phyloP scores from a whole-genome alignment of 64 coral and sea anemone genomes.

The Pocillopora damicornis region DNA sequence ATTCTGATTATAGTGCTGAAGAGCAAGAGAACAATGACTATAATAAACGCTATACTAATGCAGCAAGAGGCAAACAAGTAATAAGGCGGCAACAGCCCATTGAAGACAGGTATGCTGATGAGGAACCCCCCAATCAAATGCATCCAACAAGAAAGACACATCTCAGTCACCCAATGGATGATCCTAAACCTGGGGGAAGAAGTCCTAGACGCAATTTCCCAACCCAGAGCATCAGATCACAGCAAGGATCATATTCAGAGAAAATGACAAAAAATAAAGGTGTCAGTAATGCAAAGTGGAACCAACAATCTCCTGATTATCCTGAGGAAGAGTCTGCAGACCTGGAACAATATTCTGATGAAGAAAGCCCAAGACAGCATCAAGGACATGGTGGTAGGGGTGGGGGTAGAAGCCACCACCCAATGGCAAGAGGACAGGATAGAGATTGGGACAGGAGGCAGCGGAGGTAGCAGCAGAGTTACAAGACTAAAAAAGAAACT shows the following conservation, averaged over 20 bases:
- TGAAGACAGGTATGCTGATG: slow-evolving; percentile 17
- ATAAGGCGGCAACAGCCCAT: neutral
- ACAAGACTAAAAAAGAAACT: neutral
- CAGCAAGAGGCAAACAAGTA: neutral
- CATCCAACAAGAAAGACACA: slow-evolving; percentile 3
- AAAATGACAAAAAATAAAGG: slow-evolving; percentile 5
- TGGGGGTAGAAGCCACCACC: neutral
- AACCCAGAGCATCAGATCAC: neutral
- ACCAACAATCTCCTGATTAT: neutral
- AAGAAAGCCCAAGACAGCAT: neutral
- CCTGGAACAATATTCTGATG: slow-evolving; percentile 14
- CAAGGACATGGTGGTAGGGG: neutral
- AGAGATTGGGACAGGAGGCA: neutral
- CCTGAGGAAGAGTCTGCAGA: neutral
- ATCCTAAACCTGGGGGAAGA: neutral
- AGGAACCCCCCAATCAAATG: neutral
- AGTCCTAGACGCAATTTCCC: slow-evolving; percentile 2
- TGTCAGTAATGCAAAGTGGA: neutral
- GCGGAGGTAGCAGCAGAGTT: neutral
- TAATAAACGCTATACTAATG: neutral
- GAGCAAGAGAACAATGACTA: neutral
- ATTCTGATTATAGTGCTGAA: slow-evolving; percentile 24
- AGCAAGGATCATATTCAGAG: slow-evolving; percentile 33
- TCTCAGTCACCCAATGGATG: neutral
- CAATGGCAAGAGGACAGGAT: neutral